phyloP scores from a whole-genome alignment of 2,797 vertebrate genomes.

The Gadopsis bispinosus region DNA sequence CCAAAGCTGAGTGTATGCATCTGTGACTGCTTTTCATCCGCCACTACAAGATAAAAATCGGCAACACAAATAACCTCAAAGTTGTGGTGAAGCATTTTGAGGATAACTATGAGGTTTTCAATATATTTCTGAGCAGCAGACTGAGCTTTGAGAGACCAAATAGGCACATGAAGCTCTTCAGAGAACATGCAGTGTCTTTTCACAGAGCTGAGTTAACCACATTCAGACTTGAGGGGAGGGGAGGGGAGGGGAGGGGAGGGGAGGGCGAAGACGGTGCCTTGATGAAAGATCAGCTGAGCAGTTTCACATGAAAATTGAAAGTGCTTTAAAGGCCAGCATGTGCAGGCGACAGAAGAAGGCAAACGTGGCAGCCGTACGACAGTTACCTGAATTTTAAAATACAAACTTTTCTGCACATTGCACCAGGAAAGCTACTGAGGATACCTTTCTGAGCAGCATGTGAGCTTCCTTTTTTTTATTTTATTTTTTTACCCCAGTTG shows the following conservation, averaged over 20 bases:
- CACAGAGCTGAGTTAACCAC: slow-evolving; percentile 69
- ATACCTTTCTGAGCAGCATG: slow-evolving; percentile 21
- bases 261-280: not conserved
- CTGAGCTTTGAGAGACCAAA: slow-evolving; percentile 3
- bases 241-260: not conserved
- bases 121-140: slow-evolving; percentile 4
- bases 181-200: slow-evolving; percentile 20
- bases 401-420: not conserved
- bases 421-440: not conserved
- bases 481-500: slow-evolving; percentile 46
- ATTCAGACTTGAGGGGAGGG: slow-evolving; percentile 14
- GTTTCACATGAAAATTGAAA: slow-evolving; percentile 54
- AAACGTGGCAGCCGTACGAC: not conserved
- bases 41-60: slow-evolving; percentile 14
- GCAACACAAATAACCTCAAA: not conserved
- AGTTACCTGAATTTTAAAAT: slow-evolving; percentile 12
- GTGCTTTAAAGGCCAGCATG: slow-evolving; percentile 28
- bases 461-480: slow-evolving; percentile 58
- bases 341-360: slow-evolving; percentile 13
- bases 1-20: not conserved
- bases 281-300: slow-evolving; percentile 15
- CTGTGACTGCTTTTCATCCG: not conserved
- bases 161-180: not conserved
- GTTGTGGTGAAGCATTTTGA: not conserved
- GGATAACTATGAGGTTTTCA: not conserved